phyloP scores from a whole-genome alignment of 2,888 invertebrate genomes.

The Galerucella nymphaeae region DNA sequence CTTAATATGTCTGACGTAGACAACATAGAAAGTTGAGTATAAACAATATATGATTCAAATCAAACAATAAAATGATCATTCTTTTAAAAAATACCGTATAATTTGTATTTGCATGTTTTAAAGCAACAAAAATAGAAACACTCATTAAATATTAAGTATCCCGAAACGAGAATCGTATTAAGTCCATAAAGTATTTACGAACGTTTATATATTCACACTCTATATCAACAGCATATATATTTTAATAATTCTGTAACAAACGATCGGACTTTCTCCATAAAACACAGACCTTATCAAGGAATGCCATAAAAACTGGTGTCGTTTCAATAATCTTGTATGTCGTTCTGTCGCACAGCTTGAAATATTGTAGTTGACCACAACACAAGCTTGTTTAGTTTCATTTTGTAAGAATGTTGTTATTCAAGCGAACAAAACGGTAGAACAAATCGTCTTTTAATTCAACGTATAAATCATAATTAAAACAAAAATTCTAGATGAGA shows the following conservation, averaged over 20 bases:
- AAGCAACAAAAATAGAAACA: neutral
- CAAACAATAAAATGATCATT: too few relatives aligned
- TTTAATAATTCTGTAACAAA: slow-evolving; percentile 27
- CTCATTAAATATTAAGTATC: neutral
- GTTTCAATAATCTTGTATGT: slow-evolving; percentile 30
- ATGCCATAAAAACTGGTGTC: slow-evolving; percentile 32
- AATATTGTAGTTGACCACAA: slow-evolving; percentile 27
- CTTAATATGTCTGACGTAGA: too few relatives aligned
- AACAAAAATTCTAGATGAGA: slow-evolving; percentile 14
- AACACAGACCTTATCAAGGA: slow-evolving; percentile 29
- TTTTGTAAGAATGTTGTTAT: slow-evolving; percentile 9
- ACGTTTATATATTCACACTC: slow-evolving; percentile 24
- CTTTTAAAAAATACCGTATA: too few relatives aligned
- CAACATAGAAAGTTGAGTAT: too few relatives aligned
- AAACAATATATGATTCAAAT: too few relatives aligned
- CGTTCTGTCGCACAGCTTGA: slow-evolving; percentile 29
- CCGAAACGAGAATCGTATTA: neutral
- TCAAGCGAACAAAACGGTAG: slow-evolving; percentile 6
- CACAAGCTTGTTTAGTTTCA: slow-evolving; percentile 7
- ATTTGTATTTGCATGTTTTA: too few relatives aligned
- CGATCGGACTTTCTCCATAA: slow-evolving; percentile 31
- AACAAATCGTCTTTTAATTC: slow-evolving; percentile 11
- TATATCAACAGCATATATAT: slow-evolving; percentile 18
- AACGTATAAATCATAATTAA: slow-evolving; percentile 10
- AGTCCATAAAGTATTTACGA: neutral